phyloP scores from a whole-genome alignment of 2,888 invertebrate species.

The Buathra laborator region DNA sequence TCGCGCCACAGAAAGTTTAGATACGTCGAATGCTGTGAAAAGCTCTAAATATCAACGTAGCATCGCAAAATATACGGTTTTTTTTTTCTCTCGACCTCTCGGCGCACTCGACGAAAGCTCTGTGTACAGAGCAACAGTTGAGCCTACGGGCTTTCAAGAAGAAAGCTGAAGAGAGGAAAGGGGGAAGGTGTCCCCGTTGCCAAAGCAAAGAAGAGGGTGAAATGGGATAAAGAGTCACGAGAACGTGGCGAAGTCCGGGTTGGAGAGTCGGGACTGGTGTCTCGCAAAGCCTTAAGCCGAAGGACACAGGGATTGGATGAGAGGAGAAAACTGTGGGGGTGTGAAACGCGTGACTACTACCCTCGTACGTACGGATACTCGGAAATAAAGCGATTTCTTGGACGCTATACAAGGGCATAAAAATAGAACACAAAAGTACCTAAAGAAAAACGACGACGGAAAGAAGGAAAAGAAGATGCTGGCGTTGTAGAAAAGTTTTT shows the following conservation, averaged over 20 bases:
- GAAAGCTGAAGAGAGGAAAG: not conserved
- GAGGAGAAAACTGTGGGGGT: constrained; percentile 5
- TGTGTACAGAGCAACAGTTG: constrained; percentile 34
- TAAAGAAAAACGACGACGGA: not conserved
- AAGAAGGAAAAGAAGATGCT: not conserved
- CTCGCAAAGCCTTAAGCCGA: constrained; percentile 16
- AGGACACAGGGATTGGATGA: not conserved
- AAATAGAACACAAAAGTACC: constrained; percentile 8
- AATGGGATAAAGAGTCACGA: constrained; percentile 1
- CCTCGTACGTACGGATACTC: not conserved
- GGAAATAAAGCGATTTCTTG: constrained; percentile 32
- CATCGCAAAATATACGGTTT: not conserved
- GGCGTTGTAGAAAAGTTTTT: constrained; percentile 23
- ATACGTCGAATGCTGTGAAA: not conserved
- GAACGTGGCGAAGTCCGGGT: constrained; percentile 9
- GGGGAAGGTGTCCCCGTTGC: constrained; percentile 4
- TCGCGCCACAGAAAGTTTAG: not conserved
- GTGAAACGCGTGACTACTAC: constrained; percentile 5
- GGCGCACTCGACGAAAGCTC: constrained; percentile 5
- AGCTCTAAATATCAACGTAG: not conserved
- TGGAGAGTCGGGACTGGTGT: not conserved
- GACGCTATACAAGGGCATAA: constrained; percentile 16
- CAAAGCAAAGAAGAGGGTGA: constrained; percentile 16
- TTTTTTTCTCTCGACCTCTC: not conserved
- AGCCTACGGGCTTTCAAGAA: constrained; percentile 14